Evolutionary conservation across 2,797 vertebrate species (phyloP), one percentile per base, ranked within the genome.

Genomic region (Catharus ustulatus): DNA sequence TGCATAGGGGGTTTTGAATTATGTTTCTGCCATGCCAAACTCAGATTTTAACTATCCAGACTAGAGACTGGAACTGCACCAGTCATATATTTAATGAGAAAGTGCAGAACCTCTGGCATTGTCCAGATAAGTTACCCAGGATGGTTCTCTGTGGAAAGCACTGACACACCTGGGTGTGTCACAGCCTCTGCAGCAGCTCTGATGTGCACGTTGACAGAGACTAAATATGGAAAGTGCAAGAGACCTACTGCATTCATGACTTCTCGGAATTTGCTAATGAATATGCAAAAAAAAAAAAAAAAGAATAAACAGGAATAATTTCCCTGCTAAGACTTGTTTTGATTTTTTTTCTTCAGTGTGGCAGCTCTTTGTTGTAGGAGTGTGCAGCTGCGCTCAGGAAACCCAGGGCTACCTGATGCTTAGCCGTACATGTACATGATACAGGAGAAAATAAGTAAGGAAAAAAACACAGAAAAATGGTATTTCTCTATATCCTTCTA

Each of bases 391-490:
- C n/a, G 38, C 29, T 82, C 1, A 3, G 46, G 34, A 81, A 90
- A 64, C 15, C 14, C 32, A 20, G 1, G 4, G 21, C 69, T 74
- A 52, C 22, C 64, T 73, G 27, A n/a, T 66, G 40, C 19, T 52
- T 69, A 80, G 80, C 20, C 34, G 23, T 43, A 17, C 2, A 6
- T 4, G 34, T 55, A 36, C 0, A 1, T 22, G 48, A 87, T 58
- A 23, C 19, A 81, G 32, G 26, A 90, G 19, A 68, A 89, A 55
- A 45, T 32, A 51, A 67, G 16, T n/a, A 55, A n/a, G 6, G 5
- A 67, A 82, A 55, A 82, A 38, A 3, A 0, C 0, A 0, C 1
- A 5, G 10, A 36, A 51, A 88, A 55, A 52, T 9, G 1, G 3
- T 27, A 29, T 86, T 80, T 77, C 24, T 80, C 26, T 30, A 20